Conservation (phyloP, 2,113 vertebrate genomes). For the Dicrurus megarhynchus region DNA sequence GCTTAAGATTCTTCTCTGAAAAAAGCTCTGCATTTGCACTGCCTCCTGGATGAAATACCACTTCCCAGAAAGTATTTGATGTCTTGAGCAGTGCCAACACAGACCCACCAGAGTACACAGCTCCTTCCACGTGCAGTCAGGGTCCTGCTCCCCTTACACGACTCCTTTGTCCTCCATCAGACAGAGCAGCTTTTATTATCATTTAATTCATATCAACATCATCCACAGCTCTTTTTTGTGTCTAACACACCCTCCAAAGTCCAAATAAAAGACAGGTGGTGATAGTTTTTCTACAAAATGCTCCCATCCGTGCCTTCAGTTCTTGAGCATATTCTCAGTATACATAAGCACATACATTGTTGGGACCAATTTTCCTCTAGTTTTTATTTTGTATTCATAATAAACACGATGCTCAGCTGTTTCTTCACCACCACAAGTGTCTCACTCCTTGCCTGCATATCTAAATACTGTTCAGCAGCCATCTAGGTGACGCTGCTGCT, state of each 20-base stretch:
- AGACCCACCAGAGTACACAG: neutral
- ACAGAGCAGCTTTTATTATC: neutral
- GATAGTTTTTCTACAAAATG: neutral
- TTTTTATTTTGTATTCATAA: neutral
- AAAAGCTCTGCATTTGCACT: neutral
- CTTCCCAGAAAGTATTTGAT: neutral
- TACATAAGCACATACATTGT: neutral
- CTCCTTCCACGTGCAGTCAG: neutral
- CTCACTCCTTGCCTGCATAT: neutral
- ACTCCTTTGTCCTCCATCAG: neutral
- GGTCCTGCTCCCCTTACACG: neutral
- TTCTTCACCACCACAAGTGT: neutral
- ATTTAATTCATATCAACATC: neutral
- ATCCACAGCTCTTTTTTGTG: neutral
- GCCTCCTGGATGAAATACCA: neutral
- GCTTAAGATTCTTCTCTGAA: neutral
- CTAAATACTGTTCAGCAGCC: neutral
- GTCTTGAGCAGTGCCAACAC: neutral
- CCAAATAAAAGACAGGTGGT: neutral
- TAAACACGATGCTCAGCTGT: neutral
- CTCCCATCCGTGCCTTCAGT: neutral
- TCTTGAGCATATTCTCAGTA: neutral
- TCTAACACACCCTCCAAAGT: neutral
- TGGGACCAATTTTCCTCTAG: neutral
- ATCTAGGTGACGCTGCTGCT: neutral